Percentiles rank a stretch among this genome's conserved stretches.
Conservation (phyloP, 1,140 invertebrate genomes). For the Nylanderia fulva region DNA sequence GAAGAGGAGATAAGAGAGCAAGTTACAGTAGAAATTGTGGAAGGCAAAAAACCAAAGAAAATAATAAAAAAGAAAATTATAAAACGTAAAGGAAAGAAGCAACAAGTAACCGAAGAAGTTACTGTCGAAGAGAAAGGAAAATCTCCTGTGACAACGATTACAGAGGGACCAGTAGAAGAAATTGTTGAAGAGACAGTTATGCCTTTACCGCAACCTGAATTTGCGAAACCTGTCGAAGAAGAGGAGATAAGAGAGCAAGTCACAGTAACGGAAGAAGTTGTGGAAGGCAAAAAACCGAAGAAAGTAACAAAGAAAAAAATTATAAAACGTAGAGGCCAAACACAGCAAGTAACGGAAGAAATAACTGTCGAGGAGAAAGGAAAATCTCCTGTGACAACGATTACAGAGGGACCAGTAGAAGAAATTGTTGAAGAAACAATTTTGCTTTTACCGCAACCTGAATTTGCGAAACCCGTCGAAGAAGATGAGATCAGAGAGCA, state of each 20-base stretch:
- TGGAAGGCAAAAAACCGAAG: slow-evolving; percentile 80
- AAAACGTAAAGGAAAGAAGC: slow-evolving; percentile 54
- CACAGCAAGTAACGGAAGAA: slow-evolving; percentile 66
- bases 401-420: slow-evolving; percentile 69
- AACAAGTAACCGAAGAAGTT: slow-evolving; percentile 65
- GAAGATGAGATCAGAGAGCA: slow-evolving; percentile 43
- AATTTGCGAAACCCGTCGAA: slow-evolving; percentile 52
- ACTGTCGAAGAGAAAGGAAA: slow-evolving; percentile 50
- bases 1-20: slow-evolving; percentile 73
- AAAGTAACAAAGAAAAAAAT: slow-evolving; percentile 71
- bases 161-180: slow-evolving; percentile 46
- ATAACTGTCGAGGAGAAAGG: slow-evolving; percentile 61
- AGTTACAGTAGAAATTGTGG: slow-evolving; percentile 32
- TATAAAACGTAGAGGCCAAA: slow-evolving; percentile 48
- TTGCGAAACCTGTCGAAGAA: slow-evolving; percentile 57
- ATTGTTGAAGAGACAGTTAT: slow-evolving; percentile 55
- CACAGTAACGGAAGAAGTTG: slow-evolving; percentile 76
- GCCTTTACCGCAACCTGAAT: background rate
- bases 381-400: slow-evolving; percentile 42
- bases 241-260: slow-evolving; percentile 55
- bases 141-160: background rate
- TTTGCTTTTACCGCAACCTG: background rate
- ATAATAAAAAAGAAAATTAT: slow-evolving; percentile 62
- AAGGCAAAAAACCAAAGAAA: slow-evolving; percentile 81
- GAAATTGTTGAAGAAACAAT: slow-evolving; percentile 62